Percentiles rank a stretch among this genome's conserved stretches.
Evolutionary conservation across 2,113 vertebrate species (phyloP).

Genomic region (Ivindomyrus marchei): DNA sequence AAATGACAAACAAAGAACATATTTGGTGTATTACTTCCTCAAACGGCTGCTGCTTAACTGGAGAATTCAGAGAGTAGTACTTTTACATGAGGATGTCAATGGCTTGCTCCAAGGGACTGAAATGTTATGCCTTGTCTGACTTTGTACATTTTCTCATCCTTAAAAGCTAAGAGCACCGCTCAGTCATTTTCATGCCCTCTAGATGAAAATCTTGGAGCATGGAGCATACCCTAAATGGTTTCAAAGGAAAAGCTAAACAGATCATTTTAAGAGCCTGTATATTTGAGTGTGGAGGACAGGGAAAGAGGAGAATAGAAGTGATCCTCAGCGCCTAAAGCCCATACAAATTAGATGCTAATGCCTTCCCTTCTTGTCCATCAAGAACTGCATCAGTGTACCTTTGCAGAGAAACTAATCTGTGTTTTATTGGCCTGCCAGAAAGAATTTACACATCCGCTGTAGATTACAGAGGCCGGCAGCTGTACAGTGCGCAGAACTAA

Average conservation of each 20-base stretch:
- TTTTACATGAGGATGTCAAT: not conserved
- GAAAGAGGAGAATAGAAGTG: constrained; percentile 28
- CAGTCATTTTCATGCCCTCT: not conserved
- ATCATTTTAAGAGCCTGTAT: constrained; percentile 36
- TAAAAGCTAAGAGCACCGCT: constrained; percentile 7
- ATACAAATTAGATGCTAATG: constrained; percentile 54
- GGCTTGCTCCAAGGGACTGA: not conserved
- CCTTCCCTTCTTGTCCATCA: constrained; percentile 49
- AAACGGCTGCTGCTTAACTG: not conserved
- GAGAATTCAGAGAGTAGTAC: not conserved
- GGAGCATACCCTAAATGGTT: constrained; percentile 18
- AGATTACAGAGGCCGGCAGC: constrained; percentile 54
- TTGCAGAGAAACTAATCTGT: constrained; percentile 55
- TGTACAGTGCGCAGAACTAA: constrained; percentile 56
- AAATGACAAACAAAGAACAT: constrained; percentile 13
- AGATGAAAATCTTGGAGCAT: constrained; percentile 10
- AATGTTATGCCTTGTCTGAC: not conserved
- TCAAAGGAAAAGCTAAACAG: constrained; percentile 30
- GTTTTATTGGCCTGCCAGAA: constrained; percentile 64
- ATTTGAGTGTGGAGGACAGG: constrained; percentile 18
- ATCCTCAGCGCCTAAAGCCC: constrained; percentile 12
- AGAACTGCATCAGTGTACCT: constrained; percentile 47
- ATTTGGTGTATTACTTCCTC: not conserved
- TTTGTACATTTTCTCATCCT: not conserved
- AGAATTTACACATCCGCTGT: constrained; percentile 59